Base-by-base conservation (phyloP, 2,113 vertebrate genomes). In the Xenopus borealis region DNA sequence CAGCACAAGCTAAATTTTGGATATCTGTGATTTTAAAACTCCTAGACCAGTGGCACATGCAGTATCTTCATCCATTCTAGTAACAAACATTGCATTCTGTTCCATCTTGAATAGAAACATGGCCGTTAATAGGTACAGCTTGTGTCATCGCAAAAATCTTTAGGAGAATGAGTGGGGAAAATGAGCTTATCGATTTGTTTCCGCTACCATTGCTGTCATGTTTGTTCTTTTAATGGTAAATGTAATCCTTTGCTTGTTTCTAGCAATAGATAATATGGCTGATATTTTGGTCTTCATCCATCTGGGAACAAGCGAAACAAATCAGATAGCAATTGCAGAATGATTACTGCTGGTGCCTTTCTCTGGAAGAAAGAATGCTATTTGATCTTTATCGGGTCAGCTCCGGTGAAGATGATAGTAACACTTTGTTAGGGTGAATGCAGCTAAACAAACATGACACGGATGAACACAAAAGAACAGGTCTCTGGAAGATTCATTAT, bases 201-300 rank as follows among this genome's bases (percentile, higher is more conserved):
- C 16, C 53, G 13, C 17, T 9, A 50, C 14, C 7, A 16, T 62
- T 63, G 13, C 59, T 62, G 53, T 13, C 12, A 57, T 45, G 53
- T 70, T 70, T 70, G 23, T 70, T 70, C 68, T 63, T 30, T 30
- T 9, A 18, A 63, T 61, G 47, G 30, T 45, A 52, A 71, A 72
- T 69, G 68, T 44, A 69, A 47, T 13, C 59, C 55, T 70, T 58
- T 7, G 30, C 33, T 63, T n/a, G 20, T n/a, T 33, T 45, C 45
- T 11, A 62, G 44, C 59, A 62, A 50, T 50, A 33, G 46, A 10
- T 17, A 30, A 12, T 30, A 45, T 20, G 53, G 68, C n/a, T 70
- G 30, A 18, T 27, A 17, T 10, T 40, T 16, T n/a, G 47, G 47
- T 40, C 20, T 53, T 46, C 23, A 11, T 68, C 40, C 40, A 20